Evolutionary conservation across 1,140 invertebrate genomes (phyloP), one percentile per base, ranked within the genome.

Genomic region (Bombus difficillimus): DNA sequence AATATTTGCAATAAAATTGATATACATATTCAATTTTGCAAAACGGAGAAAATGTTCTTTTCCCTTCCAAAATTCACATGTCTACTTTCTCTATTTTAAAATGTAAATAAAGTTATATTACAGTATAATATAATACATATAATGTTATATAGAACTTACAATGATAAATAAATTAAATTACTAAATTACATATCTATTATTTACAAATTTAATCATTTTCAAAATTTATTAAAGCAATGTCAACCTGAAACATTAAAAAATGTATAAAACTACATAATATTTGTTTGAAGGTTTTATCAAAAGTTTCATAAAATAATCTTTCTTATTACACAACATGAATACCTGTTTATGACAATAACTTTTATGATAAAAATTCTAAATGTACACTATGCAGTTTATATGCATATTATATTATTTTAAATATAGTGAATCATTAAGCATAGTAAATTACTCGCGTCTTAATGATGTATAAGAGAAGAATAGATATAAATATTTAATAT

Each of bases 1-100:
- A 79, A 83, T 83, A 71, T 75, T 89, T 59, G 32, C 84, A 85
- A 85, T 85, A 85, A 85, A 85, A 62, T 88, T 73, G n/a, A 86
- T 86, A 88, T 86, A 79, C 39, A 74, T 59, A 88, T 68, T 66
- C 80, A 28, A 80, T 85, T 80, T 76, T 86, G 37, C 77, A 83
- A 71, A 85, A 85, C 2, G 62, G n/a, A 80, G n/a, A n/a, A 79
- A 79, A 57, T n/a, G n/a, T 62, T 62, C 32, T 57, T 25, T 72
- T 43, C 18, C 8, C 3, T 43, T 37, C 41, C 62, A 43, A n/a
- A 9, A 2, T 62, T 59, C 18, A 64, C 25, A 15, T 2, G 28
- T 37, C 43, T 15, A 18, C 43, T 71, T 41, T 9, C 32, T 47
- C 15, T 25, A 74, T 74, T 47, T 57, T 73, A 59, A n/a, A 25